These are phyloP conservation scores for Lycaon pictus DNA, from an alignment of 2,113 vertebrate species.

Conservation along the genomic window DNA sequence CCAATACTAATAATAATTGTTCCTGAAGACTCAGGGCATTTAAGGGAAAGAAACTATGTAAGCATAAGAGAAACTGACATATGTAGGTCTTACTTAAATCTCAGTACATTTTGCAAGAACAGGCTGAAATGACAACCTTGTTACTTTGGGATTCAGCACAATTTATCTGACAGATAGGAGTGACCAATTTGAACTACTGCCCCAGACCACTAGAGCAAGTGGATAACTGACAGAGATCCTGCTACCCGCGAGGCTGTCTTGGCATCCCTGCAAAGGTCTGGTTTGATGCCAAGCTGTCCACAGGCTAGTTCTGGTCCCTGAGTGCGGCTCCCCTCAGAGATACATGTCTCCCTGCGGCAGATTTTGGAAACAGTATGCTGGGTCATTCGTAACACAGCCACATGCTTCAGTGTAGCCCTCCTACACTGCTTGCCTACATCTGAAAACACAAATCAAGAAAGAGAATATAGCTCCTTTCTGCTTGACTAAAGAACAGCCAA, in stretches of 20 bases:
- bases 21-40: conserved; percentile 51
- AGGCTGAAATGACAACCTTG: conserved; percentile 1
- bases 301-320: neutral
- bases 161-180: neutral
- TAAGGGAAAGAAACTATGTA: conserved; percentile 22
- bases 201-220: neutral
- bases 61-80: conserved; percentile 34
- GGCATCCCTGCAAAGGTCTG: neutral
- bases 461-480: conserved; percentile 46
- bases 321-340: neutral
- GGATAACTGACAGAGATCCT: neutral
- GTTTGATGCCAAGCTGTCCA: neutral
- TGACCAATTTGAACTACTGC: neutral
- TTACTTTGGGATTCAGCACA: conserved; percentile 4
- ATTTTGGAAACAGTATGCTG: conserved; percentile 61
- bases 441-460: conserved; percentile 63
- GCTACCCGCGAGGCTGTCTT: neutral
- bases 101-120: conserved; percentile 42
- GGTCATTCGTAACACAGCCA: conserved; percentile 61
- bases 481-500: conserved; percentile 48
- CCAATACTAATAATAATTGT: conserved; percentile 53
- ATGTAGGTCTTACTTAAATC: conserved; percentile 44
- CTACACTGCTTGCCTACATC: conserved; percentile 56
- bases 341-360: neutral
- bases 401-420: neutral